phyloP scores from a whole-genome alignment of 2,113 vertebrate genomes.

The Limnothrissa miodon region DNA sequence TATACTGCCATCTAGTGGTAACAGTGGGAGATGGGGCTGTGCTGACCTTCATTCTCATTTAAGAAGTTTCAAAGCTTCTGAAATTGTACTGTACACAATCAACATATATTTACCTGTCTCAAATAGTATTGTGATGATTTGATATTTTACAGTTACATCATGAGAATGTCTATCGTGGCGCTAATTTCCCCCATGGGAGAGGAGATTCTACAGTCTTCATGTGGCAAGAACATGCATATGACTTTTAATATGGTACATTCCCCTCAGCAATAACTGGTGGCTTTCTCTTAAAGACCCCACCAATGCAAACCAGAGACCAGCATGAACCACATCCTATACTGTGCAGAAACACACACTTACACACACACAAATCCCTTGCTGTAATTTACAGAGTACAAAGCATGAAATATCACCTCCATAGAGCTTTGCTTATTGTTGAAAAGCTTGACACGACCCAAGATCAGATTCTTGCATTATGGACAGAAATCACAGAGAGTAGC shows the following conservation, averaged over 20 bases:
- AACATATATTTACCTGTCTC: neutral
- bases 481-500: neutral
- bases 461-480: neutral
- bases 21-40: too few species aligned
- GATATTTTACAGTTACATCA: neutral
- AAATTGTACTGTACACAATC: too few species aligned
- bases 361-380: neutral
- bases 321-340: neutral
- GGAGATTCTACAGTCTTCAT: neutral
- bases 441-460: neutral
- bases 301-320: neutral
- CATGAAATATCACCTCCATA: neutral
- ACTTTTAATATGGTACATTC: neutral
- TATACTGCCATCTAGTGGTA: conserved; percentile 39
- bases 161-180: neutral
- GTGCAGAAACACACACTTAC: neutral
- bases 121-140: neutral
- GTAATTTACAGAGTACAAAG: neutral
- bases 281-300: neutral
- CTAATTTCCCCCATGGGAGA: neutral
- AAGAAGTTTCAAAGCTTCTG: neutral
- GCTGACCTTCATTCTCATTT: neutral
- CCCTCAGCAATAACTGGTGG: neutral
- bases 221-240: neutral
- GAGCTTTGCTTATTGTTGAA: neutral